Evolutionary conservation across 2,888 invertebrate genomes (phyloP), one percentile per base, ranked within the genome.

Genomic region (Clistopyga incitator): DNA sequence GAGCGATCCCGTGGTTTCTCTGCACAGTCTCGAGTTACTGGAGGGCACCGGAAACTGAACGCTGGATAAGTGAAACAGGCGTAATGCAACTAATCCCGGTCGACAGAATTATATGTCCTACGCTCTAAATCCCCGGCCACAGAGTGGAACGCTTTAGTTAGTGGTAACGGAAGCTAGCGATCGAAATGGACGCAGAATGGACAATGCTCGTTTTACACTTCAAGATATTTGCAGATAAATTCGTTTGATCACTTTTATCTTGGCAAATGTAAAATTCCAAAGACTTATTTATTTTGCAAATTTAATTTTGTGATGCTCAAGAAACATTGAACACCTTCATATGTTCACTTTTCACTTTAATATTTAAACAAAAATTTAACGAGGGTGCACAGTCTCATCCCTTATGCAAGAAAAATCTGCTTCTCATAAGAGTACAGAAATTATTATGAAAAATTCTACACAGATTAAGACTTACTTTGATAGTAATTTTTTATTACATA

Each of bases 51-150:
- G 52, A 72, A 59, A 78, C 56, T 45, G 34, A 67, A 71, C 54
- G 64, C 54, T 18, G 38, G 18, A 47, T 23, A 25, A 15, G 38
- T 38, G 38, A 38, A 11, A 56, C 25, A 25, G 11, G 65, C 47
- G 25, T 81, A 56, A 72, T 67, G 77, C 77, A 50, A 38, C 29
- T 81, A 77, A 81, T 77, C 67, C 61, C 65, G 71, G 65, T 77
- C 38, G 67, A 56, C 52, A 23, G 64, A 23, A 70, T 54, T 42
- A 70, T 64, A 45, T 47, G n/a, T 78, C 34, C 25, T 11, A 23
- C 25, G 61, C 54, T 50, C 18, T 50, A 64, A 64, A 75, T 54
- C 38, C 54, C 38, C 23, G 13, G 47, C 15, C n/a, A 38, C 13
- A 52, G n/a, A 42, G 71, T 42, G 18, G 23, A 61, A 25, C n/a